Conservation (phyloP, 2,113 vertebrate species). For the Andinoacara biseriatus region DNA sequence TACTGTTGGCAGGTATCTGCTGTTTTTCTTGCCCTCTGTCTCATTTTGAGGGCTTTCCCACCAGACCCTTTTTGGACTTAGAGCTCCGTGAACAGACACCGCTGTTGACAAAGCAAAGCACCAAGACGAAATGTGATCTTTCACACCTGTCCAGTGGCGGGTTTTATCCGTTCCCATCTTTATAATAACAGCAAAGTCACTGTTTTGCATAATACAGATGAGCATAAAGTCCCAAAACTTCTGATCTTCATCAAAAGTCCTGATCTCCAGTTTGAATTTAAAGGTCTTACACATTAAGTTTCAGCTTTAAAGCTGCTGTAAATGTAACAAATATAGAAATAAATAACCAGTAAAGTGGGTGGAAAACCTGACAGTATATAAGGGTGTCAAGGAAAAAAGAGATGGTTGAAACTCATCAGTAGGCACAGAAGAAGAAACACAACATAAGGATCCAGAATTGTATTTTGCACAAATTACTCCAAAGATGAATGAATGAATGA, state of each 20-base stretch:
- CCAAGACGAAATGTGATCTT: slow-evolving; percentile 8
- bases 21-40: too few species aligned
- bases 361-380: not conserved
- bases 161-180: not conserved
- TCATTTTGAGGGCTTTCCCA: not conserved
- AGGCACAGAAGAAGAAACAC: not conserved
- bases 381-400: not conserved
- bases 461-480: not conserved
- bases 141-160: slow-evolving; percentile 20
- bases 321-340: not conserved
- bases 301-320: not conserved
- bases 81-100: slow-evolving; percentile 15
- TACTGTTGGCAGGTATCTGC: not conserved
- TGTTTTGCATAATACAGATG: not conserved
- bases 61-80: not conserved
- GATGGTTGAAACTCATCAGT: not conserved
- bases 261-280: slow-evolving; percentile 1
- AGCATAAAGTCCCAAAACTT: not conserved
- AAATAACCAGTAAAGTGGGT: not conserved
- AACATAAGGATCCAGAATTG: not conserved
- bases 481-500: not conserved
- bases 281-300: not conserved
- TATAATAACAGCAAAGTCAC: not conserved
- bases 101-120: slow-evolving; percentile 36
- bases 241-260: not conserved